A percentile compares a stretch with the other conserved stretches of the same genome.
Conservation (phyloP, 2,888 invertebrate species). For the Euzetes globulus region DNA sequence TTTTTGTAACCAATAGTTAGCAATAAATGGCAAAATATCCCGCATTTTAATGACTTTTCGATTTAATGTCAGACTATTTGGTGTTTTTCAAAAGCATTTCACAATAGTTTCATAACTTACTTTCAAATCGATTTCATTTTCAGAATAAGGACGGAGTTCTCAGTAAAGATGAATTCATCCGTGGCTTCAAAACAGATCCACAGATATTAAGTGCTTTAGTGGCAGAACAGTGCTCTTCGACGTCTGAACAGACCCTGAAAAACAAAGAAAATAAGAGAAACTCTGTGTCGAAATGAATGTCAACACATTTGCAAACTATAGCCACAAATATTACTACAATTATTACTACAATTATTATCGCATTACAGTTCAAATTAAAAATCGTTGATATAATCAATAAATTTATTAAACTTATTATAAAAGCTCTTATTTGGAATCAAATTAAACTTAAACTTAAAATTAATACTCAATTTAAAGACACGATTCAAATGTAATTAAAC, state of each 20-base stretch:
- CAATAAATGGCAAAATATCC: too few species aligned
- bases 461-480: too few species aligned
- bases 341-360: too few species aligned
- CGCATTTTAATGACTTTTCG: neutral
- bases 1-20: too few species aligned
- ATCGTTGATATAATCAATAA: too few species aligned
- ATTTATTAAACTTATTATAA: neutral
- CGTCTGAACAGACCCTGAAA: neutral
- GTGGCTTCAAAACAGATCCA: slow-evolving; percentile 42
- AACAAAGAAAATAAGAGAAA: neutral
- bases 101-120: too few species aligned
- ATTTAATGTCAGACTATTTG: neutral
- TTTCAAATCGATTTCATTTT: too few species aligned
- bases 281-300: neutral
- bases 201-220: slow-evolving; percentile 40
- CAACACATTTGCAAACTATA: too few species aligned
- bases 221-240: slow-evolving; percentile 18
- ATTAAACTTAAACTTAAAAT: too few species aligned
- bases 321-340: neutral
- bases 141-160: slow-evolving; percentile 40
- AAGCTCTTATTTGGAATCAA: neutral
- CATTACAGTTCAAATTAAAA: too few species aligned
- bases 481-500: too few species aligned
- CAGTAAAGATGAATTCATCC: slow-evolving; percentile 41
- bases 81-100: neutral